Evolutionary conservation across 2,797 vertebrate species (phyloP).

Genomic region (Smutsia gigantea): DNA sequence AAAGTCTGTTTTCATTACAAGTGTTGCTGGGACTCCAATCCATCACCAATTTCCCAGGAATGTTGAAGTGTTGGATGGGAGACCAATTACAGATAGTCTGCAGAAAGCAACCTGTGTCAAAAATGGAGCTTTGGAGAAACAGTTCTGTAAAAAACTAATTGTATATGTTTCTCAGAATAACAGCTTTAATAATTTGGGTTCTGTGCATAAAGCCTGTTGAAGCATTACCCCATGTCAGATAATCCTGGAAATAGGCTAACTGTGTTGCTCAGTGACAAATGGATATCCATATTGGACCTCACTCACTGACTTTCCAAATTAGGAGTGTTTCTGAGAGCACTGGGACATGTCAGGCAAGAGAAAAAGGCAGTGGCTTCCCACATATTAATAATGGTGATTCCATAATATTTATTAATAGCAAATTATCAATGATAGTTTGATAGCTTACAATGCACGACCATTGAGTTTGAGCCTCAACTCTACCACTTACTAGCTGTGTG

Average conservation of each 20-base stretch:
- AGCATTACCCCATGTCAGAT: neutral
- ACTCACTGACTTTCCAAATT: neutral
- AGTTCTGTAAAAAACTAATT: neutral
- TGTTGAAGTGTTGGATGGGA: conserved; percentile 16
- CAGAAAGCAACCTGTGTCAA: conserved; percentile 14
- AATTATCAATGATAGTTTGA: neutral
- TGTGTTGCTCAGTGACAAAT: neutral
- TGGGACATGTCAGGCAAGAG: neutral
- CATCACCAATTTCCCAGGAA: conserved; percentile 41
- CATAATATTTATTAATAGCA: neutral
- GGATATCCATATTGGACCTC: too few species aligned
- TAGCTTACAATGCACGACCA: neutral
- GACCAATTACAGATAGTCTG: neutral
- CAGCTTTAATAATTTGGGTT: neutral
- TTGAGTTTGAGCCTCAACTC: neutral
- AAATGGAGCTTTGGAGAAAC: neutral
- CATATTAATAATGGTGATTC: neutral
- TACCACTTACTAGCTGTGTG: neutral
- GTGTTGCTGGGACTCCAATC: neutral
- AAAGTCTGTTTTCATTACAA: conserved; percentile 50
- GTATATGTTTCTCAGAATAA: neutral
- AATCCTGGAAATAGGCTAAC: neutral
- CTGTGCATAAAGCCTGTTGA: neutral
- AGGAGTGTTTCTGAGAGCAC: conserved; percentile 10
- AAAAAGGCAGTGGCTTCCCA: neutral